A percentile compares a stretch with the other conserved stretches of the same genome.
phyloP scores from a whole-genome alignment of 2,888 invertebrate genomes.

The Saturnia japonica region DNA sequence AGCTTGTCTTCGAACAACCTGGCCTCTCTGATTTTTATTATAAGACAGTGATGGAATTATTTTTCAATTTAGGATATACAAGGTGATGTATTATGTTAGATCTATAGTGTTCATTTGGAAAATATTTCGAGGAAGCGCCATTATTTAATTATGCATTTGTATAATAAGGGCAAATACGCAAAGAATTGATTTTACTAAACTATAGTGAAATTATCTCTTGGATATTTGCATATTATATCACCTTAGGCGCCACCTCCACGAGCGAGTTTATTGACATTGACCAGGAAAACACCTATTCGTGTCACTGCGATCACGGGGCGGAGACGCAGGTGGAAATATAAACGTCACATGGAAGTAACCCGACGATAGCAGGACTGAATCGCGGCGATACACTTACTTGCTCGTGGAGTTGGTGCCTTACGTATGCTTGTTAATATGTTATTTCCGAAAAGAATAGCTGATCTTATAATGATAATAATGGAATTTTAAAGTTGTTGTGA shows the following conservation, averaged over 20 bases:
- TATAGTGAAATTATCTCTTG: neutral
- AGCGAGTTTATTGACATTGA: no score
- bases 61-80: neutral
- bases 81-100: neutral
- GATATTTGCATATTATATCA: neutral
- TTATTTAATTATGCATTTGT: neutral
- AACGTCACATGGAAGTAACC: no score
- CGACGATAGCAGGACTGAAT: no score
- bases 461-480: neutral
- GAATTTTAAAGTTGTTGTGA: constrained; percentile 50
- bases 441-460: neutral
- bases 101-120: neutral
- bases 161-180: neutral
- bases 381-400: no score
- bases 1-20: neutral
- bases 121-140: neutral
- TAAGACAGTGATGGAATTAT: neutral
- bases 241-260: no score
- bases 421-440: neutral
- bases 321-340: no score
- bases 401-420: no score
- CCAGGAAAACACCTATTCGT: no score
- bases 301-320: no score
- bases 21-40: neutral
- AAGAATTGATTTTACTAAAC: neutral